Percentiles rank a stretch among this genome's conserved stretches.
Conservation (phyloP, 2,113 vertebrate genomes). For the Geococcyx californianus region DNA sequence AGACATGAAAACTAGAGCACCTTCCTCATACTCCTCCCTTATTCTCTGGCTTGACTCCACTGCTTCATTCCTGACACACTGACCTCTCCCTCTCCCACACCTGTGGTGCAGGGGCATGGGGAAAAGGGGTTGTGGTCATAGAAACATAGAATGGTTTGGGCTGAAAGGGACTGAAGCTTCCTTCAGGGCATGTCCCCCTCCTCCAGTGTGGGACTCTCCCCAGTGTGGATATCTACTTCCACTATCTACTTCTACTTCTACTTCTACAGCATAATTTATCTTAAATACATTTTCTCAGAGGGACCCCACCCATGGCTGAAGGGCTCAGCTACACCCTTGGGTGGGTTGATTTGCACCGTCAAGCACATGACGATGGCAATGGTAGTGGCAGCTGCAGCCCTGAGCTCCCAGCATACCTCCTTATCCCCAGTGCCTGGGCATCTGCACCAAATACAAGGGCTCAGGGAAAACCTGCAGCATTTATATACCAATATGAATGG, state of each 20-base stretch:
- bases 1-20: neutral
- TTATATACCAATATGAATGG: neutral
- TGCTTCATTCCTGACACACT: neutral
- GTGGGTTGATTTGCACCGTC: neutral
- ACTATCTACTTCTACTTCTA: too few species aligned
- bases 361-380: too few species aligned
- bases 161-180: neutral
- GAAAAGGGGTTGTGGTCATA: neutral
- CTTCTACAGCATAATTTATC: neutral
- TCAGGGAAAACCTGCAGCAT: neutral
- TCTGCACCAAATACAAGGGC: neutral
- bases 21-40: neutral
- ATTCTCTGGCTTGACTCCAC: neutral
- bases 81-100: neutral
- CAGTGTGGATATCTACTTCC: neutral
- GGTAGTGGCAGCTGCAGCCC: too few species aligned
- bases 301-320: neutral
- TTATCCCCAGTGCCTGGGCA: neutral
- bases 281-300: neutral
- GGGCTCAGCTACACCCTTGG: neutral
- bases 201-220: fast-evolving
- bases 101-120: neutral
- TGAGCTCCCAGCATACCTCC: too few species aligned
- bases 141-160: too few species aligned
- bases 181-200: neutral